These are phyloP conservation scores for Hypercompe scribonia DNA, from an alignment of 2,888 invertebrate species.

Conservation along the genomic window DNA sequence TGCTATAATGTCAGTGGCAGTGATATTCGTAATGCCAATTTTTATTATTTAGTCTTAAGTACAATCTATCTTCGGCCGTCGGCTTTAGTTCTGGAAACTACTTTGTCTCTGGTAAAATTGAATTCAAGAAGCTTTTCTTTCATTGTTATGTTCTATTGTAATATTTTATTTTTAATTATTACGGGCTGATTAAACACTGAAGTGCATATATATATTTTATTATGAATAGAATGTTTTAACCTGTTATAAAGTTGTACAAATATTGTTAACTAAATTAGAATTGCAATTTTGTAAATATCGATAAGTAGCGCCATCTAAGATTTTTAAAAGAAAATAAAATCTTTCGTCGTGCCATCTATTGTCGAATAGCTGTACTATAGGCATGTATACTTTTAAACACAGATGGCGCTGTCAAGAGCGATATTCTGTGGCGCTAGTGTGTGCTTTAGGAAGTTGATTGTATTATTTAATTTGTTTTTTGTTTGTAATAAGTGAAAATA, in stretches of 20 bases:
- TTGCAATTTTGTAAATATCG: neutral
- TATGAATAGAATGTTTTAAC: neutral
- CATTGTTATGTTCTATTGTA: neutral
- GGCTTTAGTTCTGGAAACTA: too few species aligned
- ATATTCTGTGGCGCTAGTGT: neutral
- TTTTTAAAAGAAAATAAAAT: neutral
- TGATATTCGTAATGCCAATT: neutral
- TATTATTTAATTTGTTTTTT: neutral
- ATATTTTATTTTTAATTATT: neutral
- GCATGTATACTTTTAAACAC: neutral
- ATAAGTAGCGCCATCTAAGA: slow-evolving; percentile 20
- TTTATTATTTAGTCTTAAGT: too few species aligned
- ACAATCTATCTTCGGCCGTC: too few species aligned
- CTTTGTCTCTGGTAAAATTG: neutral
- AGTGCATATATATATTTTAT: neutral
- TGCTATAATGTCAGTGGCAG: neutral
- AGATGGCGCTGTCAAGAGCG: slow-evolving; percentile 13
- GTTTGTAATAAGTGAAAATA: neutral
- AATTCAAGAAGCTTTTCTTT: neutral
- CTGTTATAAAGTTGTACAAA: neutral
- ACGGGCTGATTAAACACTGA: neutral
- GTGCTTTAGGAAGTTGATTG: neutral
- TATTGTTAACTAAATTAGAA: too few species aligned
- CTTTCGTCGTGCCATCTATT: slow-evolving; percentile 15
- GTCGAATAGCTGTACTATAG: slow-evolving; percentile 13